phyloP scores from a whole-genome alignment of 2,888 invertebrate species.

The Caenorhabditis sulstoni region DNA sequence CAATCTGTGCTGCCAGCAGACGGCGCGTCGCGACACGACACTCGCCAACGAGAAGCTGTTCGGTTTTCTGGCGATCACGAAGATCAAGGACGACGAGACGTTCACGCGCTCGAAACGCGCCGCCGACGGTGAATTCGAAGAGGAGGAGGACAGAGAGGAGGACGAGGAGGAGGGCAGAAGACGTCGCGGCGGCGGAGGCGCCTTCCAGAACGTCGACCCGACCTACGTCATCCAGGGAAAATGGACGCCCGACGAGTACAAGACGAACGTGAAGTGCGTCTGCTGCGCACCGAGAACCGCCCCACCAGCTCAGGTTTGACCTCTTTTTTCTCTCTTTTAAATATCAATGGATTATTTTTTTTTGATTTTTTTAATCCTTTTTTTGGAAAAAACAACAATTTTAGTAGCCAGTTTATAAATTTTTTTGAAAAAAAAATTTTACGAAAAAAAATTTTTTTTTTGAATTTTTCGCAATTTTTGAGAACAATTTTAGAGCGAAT shows the following conservation, averaged over 20 bases:
- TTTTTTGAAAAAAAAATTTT: constrained; percentile 4
- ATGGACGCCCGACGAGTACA: constrained; percentile 51
- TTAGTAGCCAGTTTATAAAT: not conserved
- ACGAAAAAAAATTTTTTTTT: not conserved
- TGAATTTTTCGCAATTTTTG: constrained; percentile 3
- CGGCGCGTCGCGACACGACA: constrained; percentile 68
- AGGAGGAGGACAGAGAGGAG: constrained; percentile 31
- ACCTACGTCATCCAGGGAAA: constrained; percentile 51
- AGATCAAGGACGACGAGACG: constrained; percentile 43
- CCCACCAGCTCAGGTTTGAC: constrained; percentile 32
- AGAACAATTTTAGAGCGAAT: not conserved
- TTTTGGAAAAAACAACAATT: not conserved
- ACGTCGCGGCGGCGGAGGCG: constrained; percentile 14
- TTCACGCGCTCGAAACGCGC: constrained; percentile 35
- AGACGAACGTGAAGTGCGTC: constrained; percentile 67
- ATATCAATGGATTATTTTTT: too few species aligned
- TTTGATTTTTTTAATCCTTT: too few species aligned
- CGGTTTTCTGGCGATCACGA: constrained; percentile 63
- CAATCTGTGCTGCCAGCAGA: constrained; percentile 73
- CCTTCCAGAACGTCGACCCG: constrained; percentile 39
- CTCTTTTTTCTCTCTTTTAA: too few species aligned
- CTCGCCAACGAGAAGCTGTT: constrained; percentile 65
- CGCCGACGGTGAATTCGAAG: constrained; percentile 30
- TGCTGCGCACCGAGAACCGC: constrained; percentile 67
- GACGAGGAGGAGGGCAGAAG: constrained; percentile 1